Evolutionary conservation across 1,140 invertebrate genomes (phyloP).

Genomic region (Halesus radiatus): DNA sequence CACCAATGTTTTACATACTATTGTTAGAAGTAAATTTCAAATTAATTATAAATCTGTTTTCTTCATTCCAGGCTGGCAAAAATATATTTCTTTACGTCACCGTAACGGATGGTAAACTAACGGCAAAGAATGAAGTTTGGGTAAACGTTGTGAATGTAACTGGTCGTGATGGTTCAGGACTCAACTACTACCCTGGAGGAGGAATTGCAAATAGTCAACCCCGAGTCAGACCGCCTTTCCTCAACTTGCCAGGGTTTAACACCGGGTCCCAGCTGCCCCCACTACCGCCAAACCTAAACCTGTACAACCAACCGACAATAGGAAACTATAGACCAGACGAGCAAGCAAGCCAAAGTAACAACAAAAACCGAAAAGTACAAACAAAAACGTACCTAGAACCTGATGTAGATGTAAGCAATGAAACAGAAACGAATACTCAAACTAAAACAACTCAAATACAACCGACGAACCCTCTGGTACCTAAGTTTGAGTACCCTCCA

Average conservation of each 20-base stretch:
- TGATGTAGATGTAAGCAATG: slow-evolving; percentile 45
- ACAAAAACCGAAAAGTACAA: slow-evolving; percentile 45
- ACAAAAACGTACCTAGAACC: slow-evolving; percentile 54
- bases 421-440: slow-evolving; percentile 56
- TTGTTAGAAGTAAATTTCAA: slow-evolving; percentile 32
- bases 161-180: slow-evolving; percentile 12
- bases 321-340: slow-evolving; percentile 30
- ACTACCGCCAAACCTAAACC: slow-evolving; percentile 51
- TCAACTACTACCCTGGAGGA: slow-evolving; percentile 53
- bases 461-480: slow-evolving; percentile 57
- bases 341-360: slow-evolving; percentile 33
- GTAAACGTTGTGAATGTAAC: slow-evolving; percentile 72
- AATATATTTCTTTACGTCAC: slow-evolving; percentile 80
- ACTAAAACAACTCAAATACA: slow-evolving; percentile 57
- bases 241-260: slow-evolving; percentile 60
- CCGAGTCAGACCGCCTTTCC: slow-evolving; percentile 61
- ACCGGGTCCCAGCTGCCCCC: slow-evolving; percentile 55
- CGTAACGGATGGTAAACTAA: slow-evolving; percentile 76
- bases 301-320: slow-evolving; percentile 8
- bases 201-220: slow-evolving; percentile 50
- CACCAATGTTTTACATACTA: too few species aligned
- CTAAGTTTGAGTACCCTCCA: slow-evolving; percentile 38
- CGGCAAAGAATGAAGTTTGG: slow-evolving; percentile 80
- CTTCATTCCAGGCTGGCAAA: slow-evolving; percentile 74
- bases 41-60: too few species aligned